Evolutionary conservation across 2,113 vertebrate species (phyloP).

Genomic region (Petromus typicus): DNA sequence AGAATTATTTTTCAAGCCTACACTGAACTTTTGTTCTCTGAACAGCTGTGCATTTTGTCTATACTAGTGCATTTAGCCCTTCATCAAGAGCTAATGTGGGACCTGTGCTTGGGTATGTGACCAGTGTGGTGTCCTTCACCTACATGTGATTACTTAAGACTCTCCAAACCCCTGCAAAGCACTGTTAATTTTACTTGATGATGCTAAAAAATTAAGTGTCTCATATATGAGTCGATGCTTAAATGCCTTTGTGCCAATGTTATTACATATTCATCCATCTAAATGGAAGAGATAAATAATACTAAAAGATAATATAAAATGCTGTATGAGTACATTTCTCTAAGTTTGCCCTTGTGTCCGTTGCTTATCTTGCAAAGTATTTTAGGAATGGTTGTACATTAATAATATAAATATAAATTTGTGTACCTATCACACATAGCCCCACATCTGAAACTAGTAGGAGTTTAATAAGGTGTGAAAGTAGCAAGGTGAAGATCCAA

Average conservation of each 20-base stretch:
- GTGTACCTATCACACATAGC: background rate
- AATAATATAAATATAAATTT: background rate
- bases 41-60: background rate
- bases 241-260: background rate
- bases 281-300: background rate
- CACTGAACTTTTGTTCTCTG: background rate
- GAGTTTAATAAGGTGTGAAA: background rate
- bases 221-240: background rate
- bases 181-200: background rate
- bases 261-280: background rate
- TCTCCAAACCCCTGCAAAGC: background rate
- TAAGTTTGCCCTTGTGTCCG: background rate
- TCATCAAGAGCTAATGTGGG: background rate
- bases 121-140: background rate
- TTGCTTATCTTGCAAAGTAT: background rate
- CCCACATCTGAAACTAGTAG: background rate
- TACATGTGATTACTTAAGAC: background rate
- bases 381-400: background rate
- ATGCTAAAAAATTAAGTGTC: background rate
- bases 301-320: background rate
- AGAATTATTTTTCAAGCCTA: too few relatives aligned
- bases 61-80: fast-evolving
- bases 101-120: background rate
- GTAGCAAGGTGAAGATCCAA: background rate
- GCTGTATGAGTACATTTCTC: background rate